Evolutionary conservation across 2,888 invertebrate species (phyloP).

Genomic region (Tipula confusa): DNA sequence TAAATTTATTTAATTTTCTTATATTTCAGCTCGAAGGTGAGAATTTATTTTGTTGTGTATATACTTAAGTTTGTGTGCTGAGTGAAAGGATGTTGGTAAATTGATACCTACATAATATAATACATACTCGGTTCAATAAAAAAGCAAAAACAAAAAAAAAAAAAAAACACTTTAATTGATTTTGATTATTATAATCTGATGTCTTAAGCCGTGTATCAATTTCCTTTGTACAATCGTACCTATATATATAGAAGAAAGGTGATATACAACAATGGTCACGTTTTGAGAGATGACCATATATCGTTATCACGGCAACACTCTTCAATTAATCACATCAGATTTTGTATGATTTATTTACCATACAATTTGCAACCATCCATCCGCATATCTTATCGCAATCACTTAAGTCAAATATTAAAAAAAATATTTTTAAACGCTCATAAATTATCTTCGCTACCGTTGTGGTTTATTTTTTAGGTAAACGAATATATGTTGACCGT

Average conservation of each 20-base stretch:
- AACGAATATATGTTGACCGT: background rate
- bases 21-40: background rate
- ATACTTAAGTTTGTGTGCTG: background rate
- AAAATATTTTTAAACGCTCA: background rate
- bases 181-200: background rate
- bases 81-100: conserved; percentile 25
- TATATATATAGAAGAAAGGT: background rate
- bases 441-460: background rate
- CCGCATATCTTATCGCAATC: background rate
- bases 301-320: background rate
- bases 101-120: conserved; percentile 6
- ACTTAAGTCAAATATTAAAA: background rate
- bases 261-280: background rate
- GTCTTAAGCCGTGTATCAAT: background rate
- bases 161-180: background rate
- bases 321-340: background rate
- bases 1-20: background rate
- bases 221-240: background rate
- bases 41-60: background rate
- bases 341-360: background rate
- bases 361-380: background rate
- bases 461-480: background rate
- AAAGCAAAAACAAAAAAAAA: background rate
- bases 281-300: background rate
- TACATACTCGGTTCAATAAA: too few species aligned